These are phyloP conservation scores for Harpagifer antarcticus DNA, from an alignment of 2,797 vertebrate genomes.

Conservation along the genomic window DNA sequence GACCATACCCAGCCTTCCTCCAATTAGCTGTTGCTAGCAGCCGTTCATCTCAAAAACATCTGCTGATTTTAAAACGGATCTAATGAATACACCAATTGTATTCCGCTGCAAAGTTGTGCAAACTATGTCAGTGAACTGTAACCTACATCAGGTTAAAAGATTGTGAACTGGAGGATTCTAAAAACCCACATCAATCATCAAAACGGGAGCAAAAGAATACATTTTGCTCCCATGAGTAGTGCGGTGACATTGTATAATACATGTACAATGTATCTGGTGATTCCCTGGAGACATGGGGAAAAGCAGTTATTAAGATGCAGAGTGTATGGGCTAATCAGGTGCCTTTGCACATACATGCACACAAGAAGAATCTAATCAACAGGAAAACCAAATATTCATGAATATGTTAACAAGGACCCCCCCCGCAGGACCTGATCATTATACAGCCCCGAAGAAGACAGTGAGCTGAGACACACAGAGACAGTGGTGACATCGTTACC, in stretches of 20 bases:
- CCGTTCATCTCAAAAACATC: slow-evolving; percentile 37
- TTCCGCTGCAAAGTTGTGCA: not conserved
- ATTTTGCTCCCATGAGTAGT: not conserved
- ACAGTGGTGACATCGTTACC: slow-evolving; percentile 44
- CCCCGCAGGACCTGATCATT: slow-evolving; percentile 5
- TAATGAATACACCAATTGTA: not conserved
- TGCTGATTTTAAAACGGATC: slow-evolving; percentile 26
- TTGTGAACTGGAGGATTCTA: not conserved
- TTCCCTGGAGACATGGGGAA: not conserved
- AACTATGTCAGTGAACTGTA: not conserved
- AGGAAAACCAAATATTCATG: slow-evolving; percentile 10
- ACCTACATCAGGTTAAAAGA: slow-evolving; percentile 2
- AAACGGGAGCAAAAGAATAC: slow-evolving; percentile 2
- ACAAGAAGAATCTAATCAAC: slow-evolving; percentile 15
- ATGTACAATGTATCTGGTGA: not conserved
- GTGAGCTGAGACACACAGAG: slow-evolving; percentile 15
- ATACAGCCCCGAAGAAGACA: slow-evolving; percentile 13
- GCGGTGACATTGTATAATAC: slow-evolving; percentile 2
- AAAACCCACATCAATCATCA: slow-evolving; percentile 6
- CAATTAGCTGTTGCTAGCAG: slow-evolving; percentile 46
- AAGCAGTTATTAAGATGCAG: not conserved
- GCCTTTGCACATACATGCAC: not conserved
- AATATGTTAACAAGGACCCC: slow-evolving; percentile 22
- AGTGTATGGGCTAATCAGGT: not conserved
- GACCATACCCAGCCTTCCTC: slow-evolving; percentile 22